Conservation (phyloP, 2,797 vertebrate genomes). For the Parotocinclus haroldoi region DNA sequence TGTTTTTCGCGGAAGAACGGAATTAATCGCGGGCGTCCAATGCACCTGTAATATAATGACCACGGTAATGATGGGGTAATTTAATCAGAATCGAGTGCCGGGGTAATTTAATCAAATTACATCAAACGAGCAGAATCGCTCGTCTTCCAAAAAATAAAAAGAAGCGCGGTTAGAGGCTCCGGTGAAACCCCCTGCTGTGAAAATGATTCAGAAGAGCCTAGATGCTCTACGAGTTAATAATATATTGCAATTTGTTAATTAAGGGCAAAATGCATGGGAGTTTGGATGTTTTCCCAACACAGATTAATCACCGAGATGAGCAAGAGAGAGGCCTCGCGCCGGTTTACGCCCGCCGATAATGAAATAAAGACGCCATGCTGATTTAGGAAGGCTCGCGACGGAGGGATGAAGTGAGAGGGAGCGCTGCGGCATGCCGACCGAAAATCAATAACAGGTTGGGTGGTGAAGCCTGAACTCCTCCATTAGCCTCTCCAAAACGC, state of each 20-base stretch:
- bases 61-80: conserved; percentile 46
- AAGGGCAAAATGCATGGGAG: conserved; percentile 57
- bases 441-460: conserved; percentile 56
- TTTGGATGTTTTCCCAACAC: conserved; percentile 55
- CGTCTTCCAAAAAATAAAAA: conserved; percentile 14
- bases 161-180: conserved; percentile 40
- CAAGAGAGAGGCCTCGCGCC: conserved; percentile 39
- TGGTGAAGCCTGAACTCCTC: conserved; percentile 44
- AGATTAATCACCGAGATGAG: conserved; percentile 55
- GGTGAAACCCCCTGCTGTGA: conserved; percentile 49
- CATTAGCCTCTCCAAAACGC: conserved; percentile 32
- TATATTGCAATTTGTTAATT: conserved; percentile 61
- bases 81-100: conserved; percentile 42
- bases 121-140: conserved; percentile 43
- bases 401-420: conserved; percentile 21
- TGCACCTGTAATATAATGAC: conserved; percentile 48
- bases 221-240: conserved; percentile 57
- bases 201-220: conserved; percentile 53
- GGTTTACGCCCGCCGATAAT: conserved; percentile 45
- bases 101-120: conserved; percentile 51
- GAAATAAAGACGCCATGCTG: conserved; percentile 50
- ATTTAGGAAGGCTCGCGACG: conserved; percentile 50
- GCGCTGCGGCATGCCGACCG: conserved; percentile 28
- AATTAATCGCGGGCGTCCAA: conserved; percentile 40
- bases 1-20: conserved; percentile 5